Conservation (phyloP, 2,888 invertebrate species). For the Callosobruchus maculatus region DNA sequence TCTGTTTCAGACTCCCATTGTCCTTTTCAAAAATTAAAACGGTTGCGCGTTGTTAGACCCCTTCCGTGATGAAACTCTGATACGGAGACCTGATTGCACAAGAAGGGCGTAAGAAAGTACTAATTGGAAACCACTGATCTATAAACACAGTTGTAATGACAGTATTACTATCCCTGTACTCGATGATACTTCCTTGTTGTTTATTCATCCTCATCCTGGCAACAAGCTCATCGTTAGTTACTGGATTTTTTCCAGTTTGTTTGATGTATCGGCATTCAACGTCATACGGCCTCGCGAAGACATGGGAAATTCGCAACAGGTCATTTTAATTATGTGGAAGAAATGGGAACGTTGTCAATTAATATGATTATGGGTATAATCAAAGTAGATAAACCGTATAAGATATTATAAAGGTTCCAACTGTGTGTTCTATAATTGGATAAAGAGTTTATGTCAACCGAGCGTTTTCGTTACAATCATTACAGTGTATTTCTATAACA, state of each 20-base stretch:
- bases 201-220: not conserved
- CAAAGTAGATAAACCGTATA: not conserved
- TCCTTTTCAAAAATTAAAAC: too few relatives aligned
- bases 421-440: not conserved
- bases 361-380: slow-evolving; percentile 1
- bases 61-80: too few relatives aligned
- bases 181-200: too few relatives aligned
- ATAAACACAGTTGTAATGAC: too few relatives aligned
- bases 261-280: not conserved
- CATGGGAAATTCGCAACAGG: slow-evolving; percentile 2
- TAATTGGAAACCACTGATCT: too few relatives aligned
- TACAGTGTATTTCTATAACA: not conserved
- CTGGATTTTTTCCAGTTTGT: not conserved
- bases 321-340: slow-evolving; percentile 4
- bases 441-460: not conserved
- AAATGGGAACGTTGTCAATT: slow-evolving; percentile 8
- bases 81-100: too few relatives aligned
- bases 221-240: not conserved
- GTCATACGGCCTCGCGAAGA: not conserved
- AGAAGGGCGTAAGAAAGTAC: too few relatives aligned
- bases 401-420: not conserved
- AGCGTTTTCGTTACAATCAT: not conserved
- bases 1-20: too few relatives aligned
- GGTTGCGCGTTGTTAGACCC: too few relatives aligned
- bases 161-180: too few relatives aligned